Percentiles rank a stretch among this genome's conserved stretches.
phyloP scores from a whole-genome alignment of 2,797 vertebrate genomes.

The Microhierax caerulescens region DNA sequence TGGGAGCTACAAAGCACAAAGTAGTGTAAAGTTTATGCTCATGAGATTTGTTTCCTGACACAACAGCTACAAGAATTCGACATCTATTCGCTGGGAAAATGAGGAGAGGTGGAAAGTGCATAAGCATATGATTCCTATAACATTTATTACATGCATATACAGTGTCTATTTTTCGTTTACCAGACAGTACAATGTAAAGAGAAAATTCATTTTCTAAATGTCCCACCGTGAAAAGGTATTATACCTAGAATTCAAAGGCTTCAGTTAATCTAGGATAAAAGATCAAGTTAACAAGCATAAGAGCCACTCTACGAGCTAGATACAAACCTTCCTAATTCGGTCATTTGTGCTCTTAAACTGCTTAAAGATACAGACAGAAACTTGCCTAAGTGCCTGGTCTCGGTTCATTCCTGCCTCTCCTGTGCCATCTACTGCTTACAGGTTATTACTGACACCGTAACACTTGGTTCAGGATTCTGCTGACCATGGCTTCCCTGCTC shows the following conservation, averaged over 20 bases:
- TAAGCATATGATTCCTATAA: constrained; percentile 9
- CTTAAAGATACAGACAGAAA: constrained; percentile 45
- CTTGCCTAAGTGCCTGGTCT: background rate
- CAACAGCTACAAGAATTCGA: constrained; percentile 10
- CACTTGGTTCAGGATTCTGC: background rate
- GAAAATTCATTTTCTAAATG: constrained; percentile 4
- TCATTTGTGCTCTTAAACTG: constrained; percentile 33
- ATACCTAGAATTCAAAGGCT: constrained; percentile 2
- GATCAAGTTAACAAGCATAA: constrained; percentile 49
- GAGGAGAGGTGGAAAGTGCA: background rate
- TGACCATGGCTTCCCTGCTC: background rate
- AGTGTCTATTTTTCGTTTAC: background rate
- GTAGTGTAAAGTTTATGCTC: background rate
- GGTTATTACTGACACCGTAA: background rate
- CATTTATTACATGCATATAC: background rate
- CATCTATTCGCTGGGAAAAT: background rate
- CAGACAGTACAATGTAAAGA: fast-evolving
- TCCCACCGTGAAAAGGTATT: constrained; percentile 13
- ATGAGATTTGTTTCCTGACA: background rate
- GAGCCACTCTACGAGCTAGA: constrained; percentile 11
- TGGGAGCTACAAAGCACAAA: background rate
- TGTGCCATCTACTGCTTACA: constrained; percentile 76
- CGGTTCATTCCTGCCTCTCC: constrained; percentile 54
- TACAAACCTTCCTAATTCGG: constrained; percentile 39
- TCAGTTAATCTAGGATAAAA: constrained; percentile 38